Evolutionary conservation across 2,797 vertebrate genomes (phyloP), one percentile per base, ranked within the genome.

Genomic region (Eulemur albifrons): DNA sequence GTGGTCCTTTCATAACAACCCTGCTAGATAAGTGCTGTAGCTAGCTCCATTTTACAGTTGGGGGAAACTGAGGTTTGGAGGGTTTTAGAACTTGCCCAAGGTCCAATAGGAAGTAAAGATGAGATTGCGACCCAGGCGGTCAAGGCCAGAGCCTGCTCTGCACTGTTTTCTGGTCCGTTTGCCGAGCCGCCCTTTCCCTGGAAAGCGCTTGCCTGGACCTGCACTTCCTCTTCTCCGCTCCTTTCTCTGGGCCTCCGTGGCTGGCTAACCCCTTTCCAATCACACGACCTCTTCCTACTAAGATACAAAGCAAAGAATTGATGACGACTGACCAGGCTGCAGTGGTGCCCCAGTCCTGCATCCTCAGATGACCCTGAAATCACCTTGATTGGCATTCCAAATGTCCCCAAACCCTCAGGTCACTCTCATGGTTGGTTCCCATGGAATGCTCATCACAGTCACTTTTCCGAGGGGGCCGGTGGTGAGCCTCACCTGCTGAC

Each of bases 361-460:
- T 54, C 40, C 38, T 80, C 38, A 21, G 17, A 35, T 32, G 30
- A 81, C 73, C 43, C 63, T 63, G 38, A 90, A 77, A 32, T 79
- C 81, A 69, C 73, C 45, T 70, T 0, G 0, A 8, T 6, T 40
- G n/a, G 50, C 9, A 2, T 21, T 9, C 52, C 38, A 21, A 52
- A 52, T 38, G 40, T 72, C 70, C 57, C 77, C 52, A 38, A n/a
- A 7, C 40, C 52, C 40, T 72, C 12, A 12, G 43, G 30, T 52
- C n/a, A 18, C 40, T 77, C 40, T 38, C 21, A 1, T 7, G 67
- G 38, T 15, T 35, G 61, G 43, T 45, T 84, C 38, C 73, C 1
- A 15, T 27, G 14, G 21, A 15, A 38, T n/a, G 43, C 35, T 70
- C 10, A 50, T 30, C 67, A 45, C 10, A 5, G 57, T 59, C 85